Evolutionary conservation across 2,888 invertebrate species (phyloP), one percentile per base, ranked within the genome.

Genomic region (Gisinianus flammeolus): DNA sequence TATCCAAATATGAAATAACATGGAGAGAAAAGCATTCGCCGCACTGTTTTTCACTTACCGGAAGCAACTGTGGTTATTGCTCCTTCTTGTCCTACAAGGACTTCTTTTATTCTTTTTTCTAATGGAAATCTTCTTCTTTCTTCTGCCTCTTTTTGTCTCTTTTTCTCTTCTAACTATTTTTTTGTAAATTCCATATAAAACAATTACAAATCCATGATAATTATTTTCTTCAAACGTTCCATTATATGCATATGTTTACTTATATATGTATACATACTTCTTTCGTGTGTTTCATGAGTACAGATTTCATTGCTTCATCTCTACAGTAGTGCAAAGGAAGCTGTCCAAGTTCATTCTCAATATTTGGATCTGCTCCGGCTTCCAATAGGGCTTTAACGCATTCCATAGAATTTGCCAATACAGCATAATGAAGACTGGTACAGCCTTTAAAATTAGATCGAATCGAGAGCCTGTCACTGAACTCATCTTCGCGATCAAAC

Each of bases 381-480:
- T 92, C 91, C 16, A 96, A 87, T 73, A 96, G 89, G 56, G 90
- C 87, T 85, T 90, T 88, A 6, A 93, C 91, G 54, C 91, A 89
- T 28, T 89, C 89, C 2, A 89, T 85, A 82, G 92, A 91, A 88
- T 95, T 92, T 1, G 91, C 90, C 66, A 96, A 88, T 72, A 92
- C 94, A 12, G 96, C 95, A 89, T 96, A 96, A 87, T 96, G 96
- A 82, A 96, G 89, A 70, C 95, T 91, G 76, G 96, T 95, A 88
- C 94, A 95, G 44, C 94, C 95, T 82, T 91, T 89, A 87, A 94
- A 96, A 10, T 92, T 92, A 0, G 93, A 93, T 85, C 91, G 90
- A 84, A 90, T 86, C 79, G 88, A 89, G 35, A 90, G 85, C 64
- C 90, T 87, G 84, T 91, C 90, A 84, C 91, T 92, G 88, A 96